A percentile compares a stretch with the other conserved stretches of the same genome.
These are phyloP conservation scores for Lacerta bilineata DNA, from an alignment of 2,797 vertebrate species.

Conservation along the genomic window DNA sequence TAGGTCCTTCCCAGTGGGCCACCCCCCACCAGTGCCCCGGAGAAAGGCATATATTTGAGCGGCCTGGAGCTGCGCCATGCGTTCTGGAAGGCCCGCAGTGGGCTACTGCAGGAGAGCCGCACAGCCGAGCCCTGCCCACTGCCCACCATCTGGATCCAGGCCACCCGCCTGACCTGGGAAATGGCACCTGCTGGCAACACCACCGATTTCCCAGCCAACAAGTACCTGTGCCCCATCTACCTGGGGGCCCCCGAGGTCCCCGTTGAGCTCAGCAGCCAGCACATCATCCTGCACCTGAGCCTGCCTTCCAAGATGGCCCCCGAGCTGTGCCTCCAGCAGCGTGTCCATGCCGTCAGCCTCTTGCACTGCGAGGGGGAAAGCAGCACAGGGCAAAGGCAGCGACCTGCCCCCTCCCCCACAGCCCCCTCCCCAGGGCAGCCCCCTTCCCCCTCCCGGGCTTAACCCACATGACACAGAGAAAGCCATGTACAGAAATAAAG, in stretches of 20 bases:
- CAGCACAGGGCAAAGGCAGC: not conserved
- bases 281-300: conserved; percentile 58
- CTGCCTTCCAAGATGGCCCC: conserved; percentile 67
- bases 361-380: not conserved
- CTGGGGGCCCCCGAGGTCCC: conserved; percentile 50
- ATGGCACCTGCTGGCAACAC: too few relatives aligned
- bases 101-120: conserved; percentile 75
- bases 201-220: too few relatives aligned
- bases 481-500: conserved; percentile 70
- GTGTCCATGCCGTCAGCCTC: conserved; percentile 56
- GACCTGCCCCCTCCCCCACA: too few relatives aligned
- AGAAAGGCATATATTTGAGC: conserved; percentile 76
- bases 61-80: conserved; percentile 86
- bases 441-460: too few relatives aligned
- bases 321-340: conserved; percentile 38
- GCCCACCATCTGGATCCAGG: conserved; percentile 79
- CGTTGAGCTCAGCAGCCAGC: conserved; percentile 58
- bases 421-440: too few relatives aligned
- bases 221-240: conserved; percentile 86
- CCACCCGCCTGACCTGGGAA: not conserved
- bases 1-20: conserved; percentile 7
- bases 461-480: not conserved
- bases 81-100: conserved; percentile 79
- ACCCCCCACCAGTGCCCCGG: conserved; percentile 46
- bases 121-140: conserved; percentile 75